Evolutionary conservation across 2,113 vertebrate genomes (phyloP), one percentile per base, ranked within the genome.

Genomic region (Cebidichthys violaceus): DNA sequence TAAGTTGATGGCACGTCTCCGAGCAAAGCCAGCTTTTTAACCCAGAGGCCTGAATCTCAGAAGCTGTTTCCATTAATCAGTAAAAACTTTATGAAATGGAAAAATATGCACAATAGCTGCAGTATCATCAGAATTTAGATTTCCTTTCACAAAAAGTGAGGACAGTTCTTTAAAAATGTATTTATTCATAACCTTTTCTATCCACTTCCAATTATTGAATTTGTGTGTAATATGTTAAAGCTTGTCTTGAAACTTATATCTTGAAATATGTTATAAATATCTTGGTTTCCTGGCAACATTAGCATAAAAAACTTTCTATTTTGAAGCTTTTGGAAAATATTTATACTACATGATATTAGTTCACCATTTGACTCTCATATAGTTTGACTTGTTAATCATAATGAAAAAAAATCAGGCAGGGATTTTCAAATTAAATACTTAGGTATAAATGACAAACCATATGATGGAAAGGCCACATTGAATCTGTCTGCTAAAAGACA

Each of bases 281-380:
- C 29, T 24, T 71, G 24, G 85, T 83, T 83, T 59, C 85, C 60
- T 62, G 59, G 83, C 43, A 78, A 87, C 79, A 50, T 64, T 55
- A 20, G 29, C 15, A 39, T 54, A 24, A 41, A 24, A 39, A 37
- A 57, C 22, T 55, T 75, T 83, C 29, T 67, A 39, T 55, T 80
- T 81, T 9, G 5, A 50, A 50, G 43, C 54, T 54, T 62, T 41
- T 67, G 15, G 47, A 47, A 47, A 47, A 52, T 52, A 52, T 52
- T 52, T 8, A n/a, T 54, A n/a, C 3, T n/a, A 10, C n/a, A 22
- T 22, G 8, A 22, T 54, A n/a, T 27, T 67, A 27, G 65, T 45
- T 45, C 35, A 45, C 65, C 24, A n/a, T 43, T 39, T 66, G 64
- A 17, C 39, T 66, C 35, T 9, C 14, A 45, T 43, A 9, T 15